Evolutionary conservation across 2,888 invertebrate genomes (phyloP).

Genomic region (Oscheius sp.): DNA sequence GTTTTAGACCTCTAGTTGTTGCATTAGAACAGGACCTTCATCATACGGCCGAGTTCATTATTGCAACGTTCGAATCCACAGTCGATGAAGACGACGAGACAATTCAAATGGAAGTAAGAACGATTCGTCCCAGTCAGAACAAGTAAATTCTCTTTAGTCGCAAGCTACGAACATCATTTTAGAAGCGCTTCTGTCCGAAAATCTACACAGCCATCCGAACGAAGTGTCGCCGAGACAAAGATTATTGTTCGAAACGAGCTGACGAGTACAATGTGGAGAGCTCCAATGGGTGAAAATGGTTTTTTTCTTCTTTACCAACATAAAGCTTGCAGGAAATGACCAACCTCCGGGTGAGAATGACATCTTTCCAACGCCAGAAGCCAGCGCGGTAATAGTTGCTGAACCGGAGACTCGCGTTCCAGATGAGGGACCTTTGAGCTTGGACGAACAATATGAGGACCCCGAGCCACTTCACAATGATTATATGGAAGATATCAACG

Average conservation of each 20-base stretch:
- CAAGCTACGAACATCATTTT: background rate
- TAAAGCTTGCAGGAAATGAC: background rate
- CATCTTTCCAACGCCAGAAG: background rate
- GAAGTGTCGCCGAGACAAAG: background rate
- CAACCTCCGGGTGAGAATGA: background rate
- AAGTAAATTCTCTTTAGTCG: background rate
- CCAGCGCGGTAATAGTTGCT: background rate
- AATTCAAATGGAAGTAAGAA: constrained; percentile 15
- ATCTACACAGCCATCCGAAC: background rate
- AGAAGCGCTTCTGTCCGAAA: constrained; percentile 7
- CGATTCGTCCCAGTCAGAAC: background rate
- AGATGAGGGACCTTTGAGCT: background rate
- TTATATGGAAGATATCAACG: background rate
- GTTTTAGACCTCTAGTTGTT: constrained; percentile 28
- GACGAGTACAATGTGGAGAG: background rate
- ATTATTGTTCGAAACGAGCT: constrained; percentile 1
- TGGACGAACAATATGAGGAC: background rate
- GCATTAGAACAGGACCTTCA: constrained; percentile 34
- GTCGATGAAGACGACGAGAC: constrained; percentile 12
- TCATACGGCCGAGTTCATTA: constrained; percentile 34
- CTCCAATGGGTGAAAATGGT: background rate
- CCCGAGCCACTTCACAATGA: background rate
- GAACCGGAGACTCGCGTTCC: background rate
- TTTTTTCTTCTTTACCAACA: background rate
- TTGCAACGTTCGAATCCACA: constrained; percentile 31